Conservation (phyloP, 2,888 invertebrate species). For the Eubasilissa splendida region DNA sequence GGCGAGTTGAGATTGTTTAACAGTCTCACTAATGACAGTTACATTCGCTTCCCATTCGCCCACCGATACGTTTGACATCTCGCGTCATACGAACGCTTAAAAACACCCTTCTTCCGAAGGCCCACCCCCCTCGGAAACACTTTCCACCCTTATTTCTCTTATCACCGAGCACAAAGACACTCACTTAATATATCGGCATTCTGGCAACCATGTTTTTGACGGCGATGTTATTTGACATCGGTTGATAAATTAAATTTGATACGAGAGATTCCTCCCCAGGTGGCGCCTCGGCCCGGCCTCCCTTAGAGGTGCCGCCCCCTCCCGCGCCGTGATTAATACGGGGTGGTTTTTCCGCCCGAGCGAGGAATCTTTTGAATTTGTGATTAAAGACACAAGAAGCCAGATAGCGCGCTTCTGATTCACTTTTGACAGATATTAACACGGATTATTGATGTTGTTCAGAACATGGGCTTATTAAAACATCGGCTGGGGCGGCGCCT, state of each 20-base stretch:
- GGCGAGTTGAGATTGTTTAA: too few species aligned
- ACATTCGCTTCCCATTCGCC: background rate
- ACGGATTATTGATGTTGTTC: conserved; percentile 8
- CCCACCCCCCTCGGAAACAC: conserved; percentile 25
- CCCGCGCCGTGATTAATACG: conserved; percentile 36
- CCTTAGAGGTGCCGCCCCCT: background rate
- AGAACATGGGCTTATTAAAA: background rate
- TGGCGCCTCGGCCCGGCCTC: background rate
- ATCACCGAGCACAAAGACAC: conserved; percentile 40
- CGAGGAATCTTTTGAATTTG: conserved; percentile 44
- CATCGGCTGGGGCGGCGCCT: too few species aligned
- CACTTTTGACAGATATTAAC: conserved; percentile 17
- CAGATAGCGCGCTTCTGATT: conserved; percentile 10
- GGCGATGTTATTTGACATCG: conserved; percentile 58
- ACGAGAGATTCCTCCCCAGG: conserved; percentile 48
- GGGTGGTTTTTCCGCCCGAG: conserved; percentile 16
- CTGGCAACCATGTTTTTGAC: conserved; percentile 53
- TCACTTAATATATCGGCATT: conserved; percentile 59
- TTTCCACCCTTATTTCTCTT: conserved; percentile 32
- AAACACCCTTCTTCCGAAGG: conserved; percentile 27
- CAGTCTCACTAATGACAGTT: background rate
- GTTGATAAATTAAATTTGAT: conserved; percentile 59
- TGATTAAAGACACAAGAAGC: conserved; percentile 34
- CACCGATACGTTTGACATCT: conserved; percentile 31
- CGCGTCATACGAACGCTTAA: conserved; percentile 36